phyloP scores from a whole-genome alignment of 1,140 invertebrate species.

The Mizuhopecten yessoensis region DNA sequence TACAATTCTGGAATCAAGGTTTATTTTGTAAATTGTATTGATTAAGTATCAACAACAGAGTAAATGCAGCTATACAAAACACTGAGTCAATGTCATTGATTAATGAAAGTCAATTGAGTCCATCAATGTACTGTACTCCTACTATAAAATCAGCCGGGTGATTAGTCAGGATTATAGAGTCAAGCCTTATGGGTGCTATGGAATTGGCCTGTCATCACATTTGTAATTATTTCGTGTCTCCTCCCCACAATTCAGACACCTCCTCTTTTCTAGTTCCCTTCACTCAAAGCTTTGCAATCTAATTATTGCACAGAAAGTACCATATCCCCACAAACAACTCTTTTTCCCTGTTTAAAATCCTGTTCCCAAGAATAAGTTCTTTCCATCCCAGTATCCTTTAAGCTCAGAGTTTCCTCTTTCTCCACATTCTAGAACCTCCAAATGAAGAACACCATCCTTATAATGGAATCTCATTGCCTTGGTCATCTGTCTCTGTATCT shows the following conservation, averaged over 20 bases:
- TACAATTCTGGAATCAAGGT: background rate
- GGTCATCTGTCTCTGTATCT: no score
- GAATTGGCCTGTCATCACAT: background rate
- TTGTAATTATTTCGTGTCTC: background rate
- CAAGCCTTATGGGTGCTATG: background rate
- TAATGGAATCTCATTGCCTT: no score
- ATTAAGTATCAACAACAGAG: background rate
- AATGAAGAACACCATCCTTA: no score
- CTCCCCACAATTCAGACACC: background rate
- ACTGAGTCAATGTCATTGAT: background rate
- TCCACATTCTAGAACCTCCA: no score
- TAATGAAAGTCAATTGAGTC: background rate
- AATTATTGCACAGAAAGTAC: no score
- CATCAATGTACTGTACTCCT: background rate
- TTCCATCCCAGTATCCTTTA: background rate
- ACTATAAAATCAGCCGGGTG: background rate
- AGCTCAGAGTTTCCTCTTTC: no score
- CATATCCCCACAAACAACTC: no score
- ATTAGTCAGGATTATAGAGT: background rate
- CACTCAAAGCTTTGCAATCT: no score
- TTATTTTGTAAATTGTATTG: slow-evolving; percentile 26
- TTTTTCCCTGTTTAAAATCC: no score
- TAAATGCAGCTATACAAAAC: background rate
- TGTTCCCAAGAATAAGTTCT: background rate
- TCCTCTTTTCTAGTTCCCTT: no score